Evolutionary conservation across 2,888 invertebrate genomes (phyloP), one percentile per base, ranked within the genome.

Genomic region (Escarpia spicata): DNA sequence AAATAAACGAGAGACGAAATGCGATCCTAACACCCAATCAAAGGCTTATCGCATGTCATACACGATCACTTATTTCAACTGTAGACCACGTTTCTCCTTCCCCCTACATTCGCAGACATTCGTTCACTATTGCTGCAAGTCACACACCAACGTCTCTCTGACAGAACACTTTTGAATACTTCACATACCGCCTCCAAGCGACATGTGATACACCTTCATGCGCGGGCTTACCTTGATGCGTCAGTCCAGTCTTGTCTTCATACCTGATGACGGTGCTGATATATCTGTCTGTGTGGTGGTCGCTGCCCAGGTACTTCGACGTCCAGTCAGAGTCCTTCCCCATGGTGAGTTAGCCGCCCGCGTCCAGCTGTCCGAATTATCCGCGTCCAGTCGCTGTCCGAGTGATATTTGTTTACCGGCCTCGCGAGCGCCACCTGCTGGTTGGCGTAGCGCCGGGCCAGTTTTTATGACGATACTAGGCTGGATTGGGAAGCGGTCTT

Each of bases 261-360:
- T 75, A 75, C n/a, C 75, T 75, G 19, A 75, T 26, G 75, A 75
- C 75, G 75, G 75, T 75, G 75, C 26, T 26, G 75, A 75, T n/a
- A n/a, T 75, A 75, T 26, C 75, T 75, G 75, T 75, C 75, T 3
- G 75, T 75, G 26, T 75, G 75, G n/a, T 75, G 75, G n/a, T 75
- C 75, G 75, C 75, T 75, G 75, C 75, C 75, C 75, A 75, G 75
- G 75, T 75, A 75, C 75, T 75, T 75, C 26, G 75, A 75, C 19
- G 75, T 75, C 75, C 75, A 75, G 75, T 75, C 75, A 26, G 75
- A 75, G n/a, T 75, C 75, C 75, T n/a, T 75, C 75, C 75, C 75
- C 75, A 75, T 75, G 75, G 75, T 75, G 19, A 75, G 75, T 26
- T 75, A 26, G 75, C 75, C 75, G 75, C 75, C 19, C 75, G 75